Base-by-base conservation (phyloP, 2,113 vertebrate genomes). In the Pavo muticus region DNA sequence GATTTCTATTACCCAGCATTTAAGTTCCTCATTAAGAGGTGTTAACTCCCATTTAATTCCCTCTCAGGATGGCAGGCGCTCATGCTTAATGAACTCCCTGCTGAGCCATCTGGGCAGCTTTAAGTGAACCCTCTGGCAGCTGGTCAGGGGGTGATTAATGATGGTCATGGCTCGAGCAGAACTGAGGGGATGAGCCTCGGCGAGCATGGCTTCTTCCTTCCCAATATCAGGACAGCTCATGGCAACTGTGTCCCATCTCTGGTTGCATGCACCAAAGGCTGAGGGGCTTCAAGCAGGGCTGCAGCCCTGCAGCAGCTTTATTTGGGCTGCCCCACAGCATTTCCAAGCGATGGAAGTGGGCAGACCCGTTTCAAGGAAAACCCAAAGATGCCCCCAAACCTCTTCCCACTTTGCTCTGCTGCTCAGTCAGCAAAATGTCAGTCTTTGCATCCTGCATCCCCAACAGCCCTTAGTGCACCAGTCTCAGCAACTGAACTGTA, bases 1-100 rank as follows among this genome's bases (percentile, higher is more conserved):
- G 24, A 35, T 42, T 88, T 10, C 79, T 68, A 86, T 94, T 63
- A 75, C 32, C 79, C 77, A 27, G 76, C 73, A 17, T 59, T 93
- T 78, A 61, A 82, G 73, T 24, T 80, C 77, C 93, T 91, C 85
- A 14, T 95, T 93, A 94, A 23, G 56, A 84, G 1, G 13, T 57
- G 87, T 92, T 91, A 94, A 95, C 59, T 44, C 88, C 52, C 91
- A 60, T 90, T 88, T 93, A 91, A 90, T 88, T 93, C 93, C 67
- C 76, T 83, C 80, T 40, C 91, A 91, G 83, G 70, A 82, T 71
- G 48, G 30, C 64, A 39, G 90, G 74, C 2, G 16, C 35, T 77
- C 3, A 0, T 65, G 65, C 44, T 88, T 94, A 94, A 95, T 94
- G 93, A 95, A 77, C 86, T 90, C 83, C 88, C 83, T 29, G 40